Evolutionary conservation across 2,113 vertebrate species (phyloP).

Genomic region (Spheniscus mendiculus): DNA sequence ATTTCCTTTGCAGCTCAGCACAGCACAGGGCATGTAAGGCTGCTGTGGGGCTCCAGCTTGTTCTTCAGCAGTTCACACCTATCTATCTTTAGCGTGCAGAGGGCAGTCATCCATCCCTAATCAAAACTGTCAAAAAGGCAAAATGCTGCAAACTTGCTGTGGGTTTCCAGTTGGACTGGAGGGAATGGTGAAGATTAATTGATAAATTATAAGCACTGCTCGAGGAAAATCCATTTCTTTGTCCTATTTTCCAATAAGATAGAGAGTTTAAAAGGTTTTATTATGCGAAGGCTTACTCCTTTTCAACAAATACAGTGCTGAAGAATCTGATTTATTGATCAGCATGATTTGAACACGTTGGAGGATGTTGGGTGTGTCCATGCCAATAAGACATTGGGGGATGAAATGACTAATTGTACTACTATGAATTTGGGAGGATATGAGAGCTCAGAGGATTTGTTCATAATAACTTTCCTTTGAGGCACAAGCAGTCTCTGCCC

Average conservation of each 20-base stretch:
- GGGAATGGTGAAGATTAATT: slow-evolving; percentile 17
- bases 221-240: neutral
- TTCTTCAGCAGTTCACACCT: neutral
- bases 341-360: neutral
- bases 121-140: slow-evolving; percentile 44
- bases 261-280: neutral
- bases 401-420: neutral
- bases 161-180: neutral
- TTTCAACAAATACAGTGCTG: neutral
- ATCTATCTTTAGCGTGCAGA: neutral
- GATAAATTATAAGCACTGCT: slow-evolving; percentile 14
- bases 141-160: neutral
- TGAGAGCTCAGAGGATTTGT: neutral
- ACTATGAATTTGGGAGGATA: neutral
- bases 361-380: neutral
- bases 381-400: neutral
- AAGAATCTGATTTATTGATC: neutral
- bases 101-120: slow-evolving; percentile 9
- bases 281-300: neutral
- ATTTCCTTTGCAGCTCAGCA: neutral
- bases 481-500: neutral
- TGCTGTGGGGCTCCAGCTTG: neutral
- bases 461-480: neutral
- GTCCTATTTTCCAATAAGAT: neutral
- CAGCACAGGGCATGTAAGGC: neutral